Conservation (phyloP, 2,113 vertebrate species). For the Coturnix japonica region DNA sequence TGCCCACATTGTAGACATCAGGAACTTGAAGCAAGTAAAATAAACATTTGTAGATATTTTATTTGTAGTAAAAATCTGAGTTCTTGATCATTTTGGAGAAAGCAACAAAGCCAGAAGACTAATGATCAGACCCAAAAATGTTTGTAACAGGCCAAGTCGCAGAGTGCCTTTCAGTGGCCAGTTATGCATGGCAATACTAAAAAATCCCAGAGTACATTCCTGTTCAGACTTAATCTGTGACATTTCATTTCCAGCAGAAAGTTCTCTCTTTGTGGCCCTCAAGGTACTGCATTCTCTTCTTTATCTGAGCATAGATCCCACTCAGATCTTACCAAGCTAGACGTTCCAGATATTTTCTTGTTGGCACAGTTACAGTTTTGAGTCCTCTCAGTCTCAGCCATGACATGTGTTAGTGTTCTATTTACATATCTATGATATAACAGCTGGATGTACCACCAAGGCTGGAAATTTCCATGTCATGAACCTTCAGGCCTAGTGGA, state of each 20-base stretch:
- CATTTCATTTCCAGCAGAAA: neutral
- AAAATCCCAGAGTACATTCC: neutral
- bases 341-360: neutral
- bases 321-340: neutral
- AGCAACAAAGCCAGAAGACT: neutral
- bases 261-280: neutral
- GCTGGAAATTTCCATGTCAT: neutral
- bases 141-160: neutral
- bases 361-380: neutral
- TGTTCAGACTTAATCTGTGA: neutral
- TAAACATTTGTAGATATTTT: neutral
- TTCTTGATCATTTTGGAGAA: neutral
- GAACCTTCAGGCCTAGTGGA: neutral
- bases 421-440: neutral
- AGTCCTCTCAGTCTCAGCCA: neutral
- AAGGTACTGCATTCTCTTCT: neutral
- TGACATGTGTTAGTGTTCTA: neutral
- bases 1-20: neutral
- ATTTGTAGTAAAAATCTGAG: rapidly evolving
- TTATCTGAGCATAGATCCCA: neutral
- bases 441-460: neutral
- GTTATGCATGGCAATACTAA: neutral
- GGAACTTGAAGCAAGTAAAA: neutral
- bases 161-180: neutral
- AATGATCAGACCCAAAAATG: neutral